phyloP scores from a whole-genome alignment of 2,888 invertebrate species.

The Urechis unicinctus region DNA sequence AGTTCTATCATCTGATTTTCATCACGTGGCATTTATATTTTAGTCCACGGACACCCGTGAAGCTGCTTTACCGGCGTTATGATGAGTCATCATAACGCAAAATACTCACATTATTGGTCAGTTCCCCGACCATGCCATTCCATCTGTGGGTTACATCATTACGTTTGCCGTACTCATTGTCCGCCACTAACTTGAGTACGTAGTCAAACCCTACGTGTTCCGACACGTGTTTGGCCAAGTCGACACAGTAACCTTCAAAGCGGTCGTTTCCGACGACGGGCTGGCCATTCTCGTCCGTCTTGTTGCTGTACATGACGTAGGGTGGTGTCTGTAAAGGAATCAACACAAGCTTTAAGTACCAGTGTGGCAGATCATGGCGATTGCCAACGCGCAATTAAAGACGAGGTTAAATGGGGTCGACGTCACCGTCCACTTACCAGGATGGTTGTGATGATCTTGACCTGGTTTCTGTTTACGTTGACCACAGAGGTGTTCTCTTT shows the following conservation, averaged over 20 bases:
- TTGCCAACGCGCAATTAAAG: too few species aligned
- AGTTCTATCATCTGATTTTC: too few species aligned
- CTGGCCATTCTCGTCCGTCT: constrained; percentile 23
- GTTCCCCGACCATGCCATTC: constrained; percentile 49
- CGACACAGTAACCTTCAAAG: constrained; percentile 53
- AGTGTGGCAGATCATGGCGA: too few species aligned
- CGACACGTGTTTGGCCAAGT: constrained; percentile 46
- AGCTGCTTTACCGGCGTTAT: too few species aligned
- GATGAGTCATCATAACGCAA: too few species aligned
- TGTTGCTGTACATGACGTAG: constrained; percentile 33
- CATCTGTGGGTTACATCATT: constrained; percentile 35
- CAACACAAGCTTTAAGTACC: too few species aligned
- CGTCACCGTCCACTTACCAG: constrained; percentile 23
- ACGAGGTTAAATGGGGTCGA: neutral
- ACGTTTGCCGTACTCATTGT: constrained; percentile 19
- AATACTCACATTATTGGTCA: constrained; percentile 36
- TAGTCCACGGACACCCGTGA: too few species aligned
- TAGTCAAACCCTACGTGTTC: constrained; percentile 47
- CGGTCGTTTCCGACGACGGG: constrained; percentile 78
- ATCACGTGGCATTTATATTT: neutral
- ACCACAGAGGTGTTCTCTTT: neutral
- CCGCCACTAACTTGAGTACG: constrained; percentile 19
- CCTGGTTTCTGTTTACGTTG: constrained; percentile 17
- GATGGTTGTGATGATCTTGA: constrained; percentile 30
- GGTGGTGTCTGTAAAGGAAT: constrained; percentile 20